A percentile compares a stretch with the other conserved stretches of the same genome.
These are phyloP conservation scores for Bettongia penicillata DNA, from an alignment of 2,113 vertebrate species.

Conservation along the genomic window DNA sequence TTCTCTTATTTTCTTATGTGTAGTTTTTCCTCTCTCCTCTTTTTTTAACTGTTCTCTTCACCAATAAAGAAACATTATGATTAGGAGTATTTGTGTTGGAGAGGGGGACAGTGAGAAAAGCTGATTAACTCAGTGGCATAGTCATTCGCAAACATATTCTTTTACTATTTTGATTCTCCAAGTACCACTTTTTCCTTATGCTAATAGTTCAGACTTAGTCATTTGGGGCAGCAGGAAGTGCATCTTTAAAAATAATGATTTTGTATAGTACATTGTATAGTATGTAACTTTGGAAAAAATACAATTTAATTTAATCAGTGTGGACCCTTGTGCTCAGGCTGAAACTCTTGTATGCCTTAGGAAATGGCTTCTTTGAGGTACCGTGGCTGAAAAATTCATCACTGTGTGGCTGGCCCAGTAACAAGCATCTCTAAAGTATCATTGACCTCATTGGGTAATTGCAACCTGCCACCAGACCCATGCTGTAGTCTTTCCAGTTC, in stretches of 20 bases:
- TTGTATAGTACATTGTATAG: neutral
- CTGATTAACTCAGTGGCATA: neutral
- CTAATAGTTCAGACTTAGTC: neutral
- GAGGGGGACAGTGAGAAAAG: neutral
- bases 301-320: neutral
- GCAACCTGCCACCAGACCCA: neutral
- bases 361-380: neutral
- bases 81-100: neutral
- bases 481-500: neutral
- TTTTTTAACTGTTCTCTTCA: slow-evolving; percentile 32
- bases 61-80: neutral
- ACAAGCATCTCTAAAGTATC: neutral
- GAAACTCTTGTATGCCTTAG: neutral
- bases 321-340: neutral
- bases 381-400: neutral
- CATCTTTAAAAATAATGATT: slow-evolving; percentile 18
- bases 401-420: neutral
- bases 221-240: slow-evolving; percentile 11
- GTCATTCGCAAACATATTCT: neutral
- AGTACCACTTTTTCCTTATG: neutral
- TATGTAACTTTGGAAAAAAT: neutral
- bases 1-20: slow-evolving; percentile 31
- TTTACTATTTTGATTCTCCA: neutral
- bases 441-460: neutral
- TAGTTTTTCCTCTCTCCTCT: slow-evolving; percentile 1